These are phyloP conservation scores for Gymnocephalus cernua DNA, from an alignment of 2,113 vertebrate species.

Conservation along the genomic window DNA sequence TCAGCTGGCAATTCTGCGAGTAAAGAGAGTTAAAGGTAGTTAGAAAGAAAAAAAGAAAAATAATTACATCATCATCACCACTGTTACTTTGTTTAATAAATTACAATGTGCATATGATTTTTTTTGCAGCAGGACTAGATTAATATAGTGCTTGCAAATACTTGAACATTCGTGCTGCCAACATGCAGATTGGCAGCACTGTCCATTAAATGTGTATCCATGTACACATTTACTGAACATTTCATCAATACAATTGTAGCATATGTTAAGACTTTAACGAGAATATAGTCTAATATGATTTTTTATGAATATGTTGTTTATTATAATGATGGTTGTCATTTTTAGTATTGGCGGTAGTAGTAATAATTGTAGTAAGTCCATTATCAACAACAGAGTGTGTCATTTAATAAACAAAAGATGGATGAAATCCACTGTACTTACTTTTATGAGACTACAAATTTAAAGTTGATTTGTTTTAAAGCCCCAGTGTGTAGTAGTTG, in stretches of 20 bases:
- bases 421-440: background rate
- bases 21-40: slow-evolving; percentile 22
- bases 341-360: background rate
- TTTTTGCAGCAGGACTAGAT: background rate
- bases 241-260: background rate
- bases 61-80: background rate
- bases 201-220: background rate
- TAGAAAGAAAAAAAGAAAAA: slow-evolving; percentile 4
- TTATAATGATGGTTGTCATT: background rate
- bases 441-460: background rate
- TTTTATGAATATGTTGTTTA: background rate
- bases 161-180: too few relatives aligned
- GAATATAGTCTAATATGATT: background rate
- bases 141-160: background rate
- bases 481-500: too few relatives aligned
- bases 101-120: slow-evolving; percentile 2
- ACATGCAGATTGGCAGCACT: background rate
- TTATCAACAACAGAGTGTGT: background rate
- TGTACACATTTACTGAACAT: background rate
- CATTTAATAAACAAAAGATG: background rate
- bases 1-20: slow-evolving; percentile 84
- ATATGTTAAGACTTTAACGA: background rate
- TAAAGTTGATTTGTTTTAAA: background rate
- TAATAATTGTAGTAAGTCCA: background rate
- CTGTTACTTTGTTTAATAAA: background rate